Percentiles rank a stretch among this genome's conserved stretches.
Conservation (phyloP, 2,888 invertebrate species). For the Branchinecta sandiegonensis region DNA sequence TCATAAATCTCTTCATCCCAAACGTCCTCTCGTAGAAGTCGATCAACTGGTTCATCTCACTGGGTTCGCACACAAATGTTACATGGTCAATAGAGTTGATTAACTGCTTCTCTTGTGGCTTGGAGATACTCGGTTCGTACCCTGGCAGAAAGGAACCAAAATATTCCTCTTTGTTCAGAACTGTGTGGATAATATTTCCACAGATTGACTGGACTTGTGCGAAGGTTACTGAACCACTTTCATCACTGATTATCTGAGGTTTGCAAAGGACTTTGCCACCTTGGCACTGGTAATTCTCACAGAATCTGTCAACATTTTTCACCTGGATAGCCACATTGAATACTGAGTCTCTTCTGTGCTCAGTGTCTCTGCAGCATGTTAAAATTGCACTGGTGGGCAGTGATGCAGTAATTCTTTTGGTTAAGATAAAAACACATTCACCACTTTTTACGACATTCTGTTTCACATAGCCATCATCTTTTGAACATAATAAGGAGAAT, state of each 20-base stretch:
- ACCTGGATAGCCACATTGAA: constrained; percentile 36
- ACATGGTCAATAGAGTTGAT: constrained; percentile 36
- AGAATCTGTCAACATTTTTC: constrained; percentile 30
- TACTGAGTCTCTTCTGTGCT: constrained; percentile 32
- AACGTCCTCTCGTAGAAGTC: constrained; percentile 36
- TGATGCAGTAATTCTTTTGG: constrained; percentile 25
- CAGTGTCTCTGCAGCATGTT: constrained; percentile 27
- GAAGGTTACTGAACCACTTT: constrained; percentile 32
- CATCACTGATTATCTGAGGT: constrained; percentile 29
- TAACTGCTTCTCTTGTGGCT: constrained; percentile 18
- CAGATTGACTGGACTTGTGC: constrained; percentile 35
- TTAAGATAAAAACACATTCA: constrained; percentile 31
- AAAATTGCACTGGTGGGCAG: constrained; percentile 27
- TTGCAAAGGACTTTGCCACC: constrained; percentile 32
- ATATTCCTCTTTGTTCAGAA: constrained; percentile 35
- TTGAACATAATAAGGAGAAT: constrained; percentile 19
- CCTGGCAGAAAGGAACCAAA: constrained; percentile 35
- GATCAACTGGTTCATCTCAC: constrained; percentile 32
- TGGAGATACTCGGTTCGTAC: constrained; percentile 28
- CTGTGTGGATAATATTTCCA: constrained; percentile 37
- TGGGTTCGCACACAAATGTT: constrained; percentile 33
- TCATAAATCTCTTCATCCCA: constrained; percentile 36
- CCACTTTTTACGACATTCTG: constrained; percentile 32
- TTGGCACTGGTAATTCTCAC: constrained; percentile 26
- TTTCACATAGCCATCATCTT: constrained; percentile 28